phyloP scores from a whole-genome alignment of 2,113 vertebrate genomes.

The Fregata magnificens region DNA sequence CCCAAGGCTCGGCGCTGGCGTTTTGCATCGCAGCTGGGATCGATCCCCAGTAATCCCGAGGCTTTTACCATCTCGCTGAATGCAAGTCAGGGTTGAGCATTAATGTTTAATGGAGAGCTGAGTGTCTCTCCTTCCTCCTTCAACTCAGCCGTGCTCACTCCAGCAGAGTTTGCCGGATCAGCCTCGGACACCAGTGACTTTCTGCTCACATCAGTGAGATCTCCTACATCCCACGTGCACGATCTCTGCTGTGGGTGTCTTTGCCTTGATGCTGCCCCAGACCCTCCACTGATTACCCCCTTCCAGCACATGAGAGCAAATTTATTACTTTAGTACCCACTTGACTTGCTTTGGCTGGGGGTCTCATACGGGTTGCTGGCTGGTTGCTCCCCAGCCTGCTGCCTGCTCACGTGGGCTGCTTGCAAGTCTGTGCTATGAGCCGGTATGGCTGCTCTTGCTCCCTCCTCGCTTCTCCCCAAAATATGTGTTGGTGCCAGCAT shows the following conservation, averaged over 20 bases:
- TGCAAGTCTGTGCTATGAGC: neutral
- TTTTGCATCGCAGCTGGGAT: neutral
- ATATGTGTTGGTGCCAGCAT: neutral
- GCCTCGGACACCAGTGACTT: neutral
- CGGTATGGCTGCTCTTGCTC: neutral
- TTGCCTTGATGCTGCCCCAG: neutral
- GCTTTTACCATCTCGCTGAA: neutral
- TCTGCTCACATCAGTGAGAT: neutral
- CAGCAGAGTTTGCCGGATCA: neutral
- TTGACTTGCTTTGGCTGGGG: neutral
- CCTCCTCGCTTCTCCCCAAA: neutral
- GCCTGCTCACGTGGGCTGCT: neutral
- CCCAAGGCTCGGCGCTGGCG: neutral
- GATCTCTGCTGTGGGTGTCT: neutral
- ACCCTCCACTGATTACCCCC: neutral
- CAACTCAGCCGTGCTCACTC: neutral
- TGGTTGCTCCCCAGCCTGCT: neutral
- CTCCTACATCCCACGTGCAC: accelerated
- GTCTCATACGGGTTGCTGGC: accelerated
- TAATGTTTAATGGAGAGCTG: constrained; percentile 1
- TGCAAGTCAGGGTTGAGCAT: neutral
- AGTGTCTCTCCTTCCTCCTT: neutral
- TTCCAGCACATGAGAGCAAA: neutral
- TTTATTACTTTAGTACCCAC: neutral
- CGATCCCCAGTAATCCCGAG: neutral